phyloP scores from a whole-genome alignment of 2,113 vertebrate species.

The Rhinichthys klamathensis region DNA sequence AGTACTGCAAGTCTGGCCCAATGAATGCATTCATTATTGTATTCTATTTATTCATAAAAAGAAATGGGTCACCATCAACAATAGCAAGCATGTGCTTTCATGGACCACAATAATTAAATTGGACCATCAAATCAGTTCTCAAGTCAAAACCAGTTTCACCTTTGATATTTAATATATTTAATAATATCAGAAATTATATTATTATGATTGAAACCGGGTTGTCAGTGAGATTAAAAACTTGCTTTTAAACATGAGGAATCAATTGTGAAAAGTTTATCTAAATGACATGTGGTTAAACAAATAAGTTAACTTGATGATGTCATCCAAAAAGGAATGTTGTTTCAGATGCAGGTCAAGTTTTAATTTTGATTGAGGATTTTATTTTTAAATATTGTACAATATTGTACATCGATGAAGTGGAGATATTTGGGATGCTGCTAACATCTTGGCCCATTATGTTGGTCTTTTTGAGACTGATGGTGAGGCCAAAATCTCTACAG shows the following conservation, averaged over 20 bases:
- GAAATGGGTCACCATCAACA: conserved; percentile 23
- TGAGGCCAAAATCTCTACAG: no score
- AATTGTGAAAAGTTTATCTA: neutral
- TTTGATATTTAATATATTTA: no score
- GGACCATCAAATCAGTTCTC: neutral
- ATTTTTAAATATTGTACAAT: no score
- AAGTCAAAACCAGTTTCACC: neutral
- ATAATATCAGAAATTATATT: no score
- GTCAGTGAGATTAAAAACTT: neutral
- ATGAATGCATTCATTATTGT: neutral
- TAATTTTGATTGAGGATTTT: no score
- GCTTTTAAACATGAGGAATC: no score
- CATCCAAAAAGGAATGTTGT: neutral
- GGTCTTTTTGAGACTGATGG: no score
- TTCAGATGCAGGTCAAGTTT: no score
- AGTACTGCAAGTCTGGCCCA: neutral
- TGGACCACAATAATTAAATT: neutral
- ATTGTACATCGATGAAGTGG: no score
- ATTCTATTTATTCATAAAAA: conserved; percentile 9
- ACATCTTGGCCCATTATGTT: no score
- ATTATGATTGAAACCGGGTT: neutral
- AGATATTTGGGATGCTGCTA: no score
- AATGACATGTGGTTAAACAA: neutral
- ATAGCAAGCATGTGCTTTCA: conserved; percentile 15
- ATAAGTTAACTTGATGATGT: neutral